Base-by-base conservation (phyloP, 1,140 invertebrate species). In the Pomacea maculata region DNA sequence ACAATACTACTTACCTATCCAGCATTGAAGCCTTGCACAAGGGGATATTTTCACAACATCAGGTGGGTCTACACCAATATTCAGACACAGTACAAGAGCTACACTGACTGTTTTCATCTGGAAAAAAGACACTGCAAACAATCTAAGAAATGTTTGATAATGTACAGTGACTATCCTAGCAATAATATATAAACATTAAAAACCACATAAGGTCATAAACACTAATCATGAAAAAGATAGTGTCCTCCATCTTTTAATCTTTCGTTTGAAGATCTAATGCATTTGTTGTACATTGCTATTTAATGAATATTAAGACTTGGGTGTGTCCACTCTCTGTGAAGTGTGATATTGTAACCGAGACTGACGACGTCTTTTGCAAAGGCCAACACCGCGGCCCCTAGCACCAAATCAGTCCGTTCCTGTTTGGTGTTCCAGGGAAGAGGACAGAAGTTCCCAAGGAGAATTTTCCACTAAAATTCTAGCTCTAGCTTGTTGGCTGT, bases 21-120 rank as follows among this genome's bases (percentile, higher is more conserved):
- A 99, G 87, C 97, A 99, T 90, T 99, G 97, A 29, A 99, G 92
- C 21, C 96, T 93, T 1, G 99, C 97, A 92, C 98, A 99, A 0
- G 98, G 98, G 86, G 97, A 95, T 17, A 97, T 98, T 92, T 99
- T 99, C 5, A 99, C 95, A 81, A 99, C 94, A 92, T 99, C 98
- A 14, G 98, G 98, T 61, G 99, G 98, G 92, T 99, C 99, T 11
- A 99, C 98, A 52, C 98, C 98, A 76, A 99, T 96, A 93, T 99
- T 99, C 14, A 99, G 93, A 92, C 98, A 99, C 11, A 99, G 90
- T 14, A 99, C 98, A 74, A 99, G 92, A 5, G 98, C 98, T 67
- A 99, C 99, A 92, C 97, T 99, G n/a, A 99, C 97, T 12, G 99
- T 99, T 79, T 91, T 91, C 91, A 91, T 91, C 91, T 91, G 81